Evolutionary conservation across 2,113 vertebrate species (phyloP).

Genomic region (Cinclus mexicanus): DNA sequence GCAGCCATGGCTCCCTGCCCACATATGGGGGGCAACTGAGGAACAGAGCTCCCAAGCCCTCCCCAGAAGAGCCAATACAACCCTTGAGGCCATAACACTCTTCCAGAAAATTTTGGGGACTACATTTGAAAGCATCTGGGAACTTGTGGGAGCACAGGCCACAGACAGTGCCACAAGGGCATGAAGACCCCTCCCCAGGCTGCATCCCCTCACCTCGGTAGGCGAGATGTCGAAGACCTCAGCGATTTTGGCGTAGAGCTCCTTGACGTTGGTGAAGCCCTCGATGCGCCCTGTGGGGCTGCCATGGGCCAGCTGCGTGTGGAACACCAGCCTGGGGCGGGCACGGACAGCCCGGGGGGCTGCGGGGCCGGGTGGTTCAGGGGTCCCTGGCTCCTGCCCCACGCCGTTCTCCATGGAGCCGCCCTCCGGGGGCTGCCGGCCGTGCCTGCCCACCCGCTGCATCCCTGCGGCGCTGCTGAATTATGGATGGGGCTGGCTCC

Average conservation of each 20-base stretch:
- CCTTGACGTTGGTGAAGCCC: constrained; percentile 96
- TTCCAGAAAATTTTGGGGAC: background rate
- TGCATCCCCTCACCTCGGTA: constrained; percentile 83
- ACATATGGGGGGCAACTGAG: background rate
- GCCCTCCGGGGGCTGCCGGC: constrained; percentile 58
- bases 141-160: accelerated
- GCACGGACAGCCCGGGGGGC: constrained; percentile 50
- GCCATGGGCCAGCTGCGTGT: constrained; percentile 95
- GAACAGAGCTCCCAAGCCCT: background rate
- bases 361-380: constrained; percentile 33
- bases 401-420: constrained; percentile 73
- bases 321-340: constrained; percentile 89
- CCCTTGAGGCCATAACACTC: accelerated
- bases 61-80: background rate
- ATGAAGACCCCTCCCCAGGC: accelerated
- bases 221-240: constrained; percentile 94
- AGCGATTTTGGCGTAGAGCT: constrained; percentile 95
- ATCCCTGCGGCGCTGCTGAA: constrained; percentile 72
- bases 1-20: accelerated
- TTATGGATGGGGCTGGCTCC: constrained; percentile 78
- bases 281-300: constrained; percentile 92
- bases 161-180: accelerated
- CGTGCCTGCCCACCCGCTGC: constrained; percentile 57
- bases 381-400: constrained; percentile 58
- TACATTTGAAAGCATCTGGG: background rate